These are phyloP conservation scores for Melanerpes formicivorus DNA, from an alignment of 2,113 vertebrate species.

Conservation along the genomic window DNA sequence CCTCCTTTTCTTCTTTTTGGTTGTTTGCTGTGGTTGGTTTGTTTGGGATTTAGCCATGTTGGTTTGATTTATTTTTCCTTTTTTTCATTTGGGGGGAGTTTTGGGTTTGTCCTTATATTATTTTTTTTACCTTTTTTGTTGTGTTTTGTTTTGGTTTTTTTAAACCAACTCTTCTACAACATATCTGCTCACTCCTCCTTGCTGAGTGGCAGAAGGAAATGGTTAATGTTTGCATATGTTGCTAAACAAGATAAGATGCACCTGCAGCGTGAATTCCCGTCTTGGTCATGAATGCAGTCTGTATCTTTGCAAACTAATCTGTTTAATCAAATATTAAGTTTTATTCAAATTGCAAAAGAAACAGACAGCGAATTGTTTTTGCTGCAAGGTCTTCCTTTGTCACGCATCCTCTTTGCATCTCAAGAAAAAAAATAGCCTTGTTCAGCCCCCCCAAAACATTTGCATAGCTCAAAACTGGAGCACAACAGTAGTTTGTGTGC, in stretches of 20 bases:
- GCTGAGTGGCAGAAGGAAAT: constrained; percentile 49
- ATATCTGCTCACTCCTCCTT: not conserved
- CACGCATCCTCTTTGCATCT: constrained; percentile 87
- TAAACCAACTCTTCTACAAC: not conserved
- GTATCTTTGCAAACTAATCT: constrained; percentile 84
- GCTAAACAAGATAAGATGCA: constrained; percentile 67
- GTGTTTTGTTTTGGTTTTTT: not conserved
- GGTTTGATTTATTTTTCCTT: no score
- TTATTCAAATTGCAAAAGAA: constrained; percentile 87
- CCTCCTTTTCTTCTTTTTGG: no score
- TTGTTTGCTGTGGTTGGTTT: not conserved
- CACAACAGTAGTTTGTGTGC: constrained; percentile 62
- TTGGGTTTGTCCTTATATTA: no score
- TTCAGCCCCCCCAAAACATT: constrained; percentile 77
- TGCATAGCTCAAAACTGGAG: constrained; percentile 80
- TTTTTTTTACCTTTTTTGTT: no score
- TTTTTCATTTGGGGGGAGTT: no score
- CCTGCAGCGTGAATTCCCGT: constrained; percentile 68
- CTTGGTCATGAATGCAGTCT: constrained; percentile 69
- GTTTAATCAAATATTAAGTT: constrained; percentile 90
- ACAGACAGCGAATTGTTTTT: constrained; percentile 82
- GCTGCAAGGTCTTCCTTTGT: constrained; percentile 79
- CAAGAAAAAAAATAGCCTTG: constrained; percentile 85
- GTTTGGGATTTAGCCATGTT: no score
- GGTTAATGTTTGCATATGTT: constrained; percentile 49